phyloP scores from a whole-genome alignment of 2,888 invertebrate genomes.

The Exocentrus adspersus region DNA sequence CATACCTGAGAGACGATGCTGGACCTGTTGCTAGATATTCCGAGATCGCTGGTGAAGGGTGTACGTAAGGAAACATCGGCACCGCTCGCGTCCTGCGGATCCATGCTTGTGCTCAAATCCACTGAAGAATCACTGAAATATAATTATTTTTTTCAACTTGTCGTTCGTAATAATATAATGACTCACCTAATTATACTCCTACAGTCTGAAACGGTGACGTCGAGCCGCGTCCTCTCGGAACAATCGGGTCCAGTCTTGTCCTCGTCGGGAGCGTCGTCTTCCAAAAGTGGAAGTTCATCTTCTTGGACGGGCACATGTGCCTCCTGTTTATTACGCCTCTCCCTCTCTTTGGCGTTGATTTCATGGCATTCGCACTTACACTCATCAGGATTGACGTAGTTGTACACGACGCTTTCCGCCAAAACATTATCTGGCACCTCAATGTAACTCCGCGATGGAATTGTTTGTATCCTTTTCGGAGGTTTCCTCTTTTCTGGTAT shows the following conservation, averaged over 20 bases:
- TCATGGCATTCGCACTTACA: constrained; percentile 90
- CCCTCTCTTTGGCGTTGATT: constrained; percentile 57
- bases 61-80: constrained; percentile 62
- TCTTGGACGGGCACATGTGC: constrained; percentile 55
- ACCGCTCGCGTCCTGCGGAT: constrained; percentile 61
- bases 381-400: constrained; percentile 87
- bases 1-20: constrained; percentile 68
- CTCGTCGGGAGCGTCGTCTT: constrained; percentile 60
- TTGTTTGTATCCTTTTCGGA: constrained; percentile 84
- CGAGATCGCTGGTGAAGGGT: constrained; percentile 72
- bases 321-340: constrained; percentile 41
- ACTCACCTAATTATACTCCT: constrained; percentile 61
- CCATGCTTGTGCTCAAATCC: constrained; percentile 68
- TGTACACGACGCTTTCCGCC: constrained; percentile 68
- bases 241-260: constrained; percentile 51
- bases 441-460: constrained; percentile 70
- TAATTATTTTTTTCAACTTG: not conserved
- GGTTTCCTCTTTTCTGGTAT: constrained; percentile 84
- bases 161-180: too few relatives aligned
- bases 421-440: constrained; percentile 62
- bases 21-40: constrained; percentile 69
- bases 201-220: constrained; percentile 57
- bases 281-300: constrained; percentile 66
- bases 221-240: constrained; percentile 58
- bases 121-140: constrained; percentile 67